Conservation (phyloP, 1,140 invertebrate species). For the Lordiphosa clarofinis region DNA sequence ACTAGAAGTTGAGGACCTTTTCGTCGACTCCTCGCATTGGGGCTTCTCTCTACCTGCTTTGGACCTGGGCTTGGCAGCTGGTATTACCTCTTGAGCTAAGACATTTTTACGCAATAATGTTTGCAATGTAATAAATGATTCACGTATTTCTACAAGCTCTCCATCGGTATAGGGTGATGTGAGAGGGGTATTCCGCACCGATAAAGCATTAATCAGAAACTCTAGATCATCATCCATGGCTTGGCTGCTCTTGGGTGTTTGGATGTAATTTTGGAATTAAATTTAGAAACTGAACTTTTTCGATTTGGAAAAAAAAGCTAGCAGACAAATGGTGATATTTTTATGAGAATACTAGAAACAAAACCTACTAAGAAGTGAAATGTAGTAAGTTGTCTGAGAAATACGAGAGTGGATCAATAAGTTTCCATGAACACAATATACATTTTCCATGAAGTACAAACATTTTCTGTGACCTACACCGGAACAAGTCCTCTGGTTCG, state of each 20-base stretch:
- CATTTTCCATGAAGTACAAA: too few relatives aligned
- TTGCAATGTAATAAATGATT: constrained; percentile 38
- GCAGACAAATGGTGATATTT: not conserved
- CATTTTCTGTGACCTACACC: too few relatives aligned
- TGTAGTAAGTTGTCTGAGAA: too few relatives aligned
- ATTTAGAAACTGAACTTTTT: constrained; percentile 13
- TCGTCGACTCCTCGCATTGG: not conserved
- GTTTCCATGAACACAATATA: too few relatives aligned
- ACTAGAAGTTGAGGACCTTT: not conserved
- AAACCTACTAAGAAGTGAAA: too few relatives aligned
- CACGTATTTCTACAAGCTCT: constrained; percentile 47
- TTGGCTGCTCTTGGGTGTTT: not conserved
- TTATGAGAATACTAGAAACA: too few relatives aligned
- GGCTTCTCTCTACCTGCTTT: constrained; percentile 42
- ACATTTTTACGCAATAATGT: constrained; percentile 20
- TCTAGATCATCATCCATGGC: constrained; percentile 53
- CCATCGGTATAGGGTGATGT: constrained; percentile 17
- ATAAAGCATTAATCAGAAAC: constrained; percentile 51
- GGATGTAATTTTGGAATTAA: constrained; percentile 1
- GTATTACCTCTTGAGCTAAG: not conserved
- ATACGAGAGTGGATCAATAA: too few relatives aligned
- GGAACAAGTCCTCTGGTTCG: too few relatives aligned
- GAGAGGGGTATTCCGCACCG: constrained; percentile 30
- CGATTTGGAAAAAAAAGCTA: not conserved
- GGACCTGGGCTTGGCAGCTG: constrained; percentile 9